Conservation (phyloP, 1,140 invertebrate species). For the Caenorhabditis remanei region DNA sequence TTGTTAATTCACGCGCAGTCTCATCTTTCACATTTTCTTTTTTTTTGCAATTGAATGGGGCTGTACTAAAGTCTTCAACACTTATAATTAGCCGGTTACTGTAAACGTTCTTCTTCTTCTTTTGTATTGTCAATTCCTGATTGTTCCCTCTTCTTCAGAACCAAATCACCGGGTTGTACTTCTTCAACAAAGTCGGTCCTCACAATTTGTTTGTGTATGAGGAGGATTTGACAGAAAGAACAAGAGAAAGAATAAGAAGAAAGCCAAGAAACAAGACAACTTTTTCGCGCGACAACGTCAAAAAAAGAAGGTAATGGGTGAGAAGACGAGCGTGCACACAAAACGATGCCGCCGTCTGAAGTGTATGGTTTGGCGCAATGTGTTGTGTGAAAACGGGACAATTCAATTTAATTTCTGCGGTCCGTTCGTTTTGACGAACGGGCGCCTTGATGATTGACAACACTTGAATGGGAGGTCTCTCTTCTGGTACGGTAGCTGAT, state of each 20-base stretch:
- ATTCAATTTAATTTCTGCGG: slow-evolving; percentile 40
- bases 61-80: slow-evolving; percentile 43
- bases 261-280: slow-evolving; percentile 42
- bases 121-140: slow-evolving; percentile 7
- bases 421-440: slow-evolving; percentile 49
- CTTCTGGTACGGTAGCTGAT: slow-evolving; percentile 47
- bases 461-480: slow-evolving; percentile 47
- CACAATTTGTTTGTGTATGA: slow-evolving; percentile 37
- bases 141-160: not conserved
- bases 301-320: slow-evolving; percentile 50
- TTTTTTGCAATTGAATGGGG: slow-evolving; percentile 9
- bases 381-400: slow-evolving; percentile 41
- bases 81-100: slow-evolving; percentile 52
- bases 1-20: not conserved
- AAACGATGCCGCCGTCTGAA: slow-evolving; percentile 44
- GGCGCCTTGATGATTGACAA: slow-evolving; percentile 34
- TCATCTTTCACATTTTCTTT: not conserved
- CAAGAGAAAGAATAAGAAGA: not conserved
- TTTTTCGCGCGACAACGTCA: slow-evolving; percentile 30
- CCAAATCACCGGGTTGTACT: slow-evolving; percentile 40
- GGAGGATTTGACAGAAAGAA: slow-evolving; percentile 27
- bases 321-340: slow-evolving; percentile 51
- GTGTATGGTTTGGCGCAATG: slow-evolving; percentile 53
- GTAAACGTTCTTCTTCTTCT: slow-evolving; percentile 9
- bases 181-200: not conserved